A percentile compares a stretch with the other conserved stretches of the same genome.
Evolutionary conservation across 2,113 vertebrate species (phyloP).

Genomic region (Rhombomys opimus): DNA sequence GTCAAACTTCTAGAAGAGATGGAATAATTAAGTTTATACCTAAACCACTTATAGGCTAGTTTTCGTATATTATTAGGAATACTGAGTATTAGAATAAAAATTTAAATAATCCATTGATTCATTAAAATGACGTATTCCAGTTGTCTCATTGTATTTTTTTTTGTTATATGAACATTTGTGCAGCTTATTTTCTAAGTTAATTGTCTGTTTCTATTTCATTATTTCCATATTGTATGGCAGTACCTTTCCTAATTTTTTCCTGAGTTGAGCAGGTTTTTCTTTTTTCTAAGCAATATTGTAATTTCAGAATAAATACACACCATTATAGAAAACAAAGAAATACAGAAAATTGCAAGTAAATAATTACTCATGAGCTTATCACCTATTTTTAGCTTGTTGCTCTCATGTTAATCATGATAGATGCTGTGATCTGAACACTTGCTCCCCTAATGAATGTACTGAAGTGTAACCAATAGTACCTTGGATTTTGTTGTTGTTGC

Average conservation of each 20-base stretch:
- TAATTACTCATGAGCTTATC: not conserved
- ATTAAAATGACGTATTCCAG: slow-evolving; percentile 1
- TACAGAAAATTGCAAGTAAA: slow-evolving; percentile 2
- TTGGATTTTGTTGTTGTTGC: not conserved
- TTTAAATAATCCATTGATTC: slow-evolving; percentile 19
- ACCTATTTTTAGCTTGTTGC: not conserved
- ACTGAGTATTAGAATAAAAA: not conserved
- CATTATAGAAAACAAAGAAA: not conserved
- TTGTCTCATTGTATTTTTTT: slow-evolving; percentile 20
- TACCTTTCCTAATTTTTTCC: not conserved
- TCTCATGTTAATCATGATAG: not conserved
- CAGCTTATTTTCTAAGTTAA: slow-evolving; percentile 15
- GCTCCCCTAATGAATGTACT: not conserved
- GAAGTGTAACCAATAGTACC: not conserved
- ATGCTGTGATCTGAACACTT: not conserved
- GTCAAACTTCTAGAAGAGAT: slow-evolving; percentile 53
- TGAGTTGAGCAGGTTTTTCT: not conserved
- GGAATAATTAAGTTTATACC: slow-evolving; percentile 13
- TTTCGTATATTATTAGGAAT: slow-evolving; percentile 40
- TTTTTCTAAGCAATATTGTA: slow-evolving; percentile 46
- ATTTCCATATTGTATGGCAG: not conserved
- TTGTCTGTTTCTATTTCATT: slow-evolving; percentile 28
- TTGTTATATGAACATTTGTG: not conserved
- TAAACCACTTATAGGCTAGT: not conserved
- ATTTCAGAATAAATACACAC: not conserved